Evolutionary conservation across 2,797 vertebrate species (phyloP), one percentile per base, ranked within the genome.

Genomic region (Oceanodroma leucorhoa): DNA sequence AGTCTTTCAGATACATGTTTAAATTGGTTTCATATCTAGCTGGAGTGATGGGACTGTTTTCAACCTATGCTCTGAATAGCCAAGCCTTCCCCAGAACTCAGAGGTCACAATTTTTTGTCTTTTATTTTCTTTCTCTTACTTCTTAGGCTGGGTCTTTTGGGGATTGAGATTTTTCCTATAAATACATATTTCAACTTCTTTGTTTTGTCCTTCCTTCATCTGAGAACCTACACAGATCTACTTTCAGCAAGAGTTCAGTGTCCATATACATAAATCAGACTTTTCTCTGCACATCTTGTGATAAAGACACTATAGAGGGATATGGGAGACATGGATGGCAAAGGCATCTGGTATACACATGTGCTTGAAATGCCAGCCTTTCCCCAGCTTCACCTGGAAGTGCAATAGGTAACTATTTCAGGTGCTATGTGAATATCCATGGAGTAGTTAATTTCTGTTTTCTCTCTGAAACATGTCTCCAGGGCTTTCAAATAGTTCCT

Each of bases 21-120:
- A 76, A 83, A 96, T 96, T 82, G 85, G 70, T 89, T 96, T 91
- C 62, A 22, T 92, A 72, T 91, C 51, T 62, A 58, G n/a, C 87
- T 66, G 58, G 70, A 89, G 70, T 86, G 65, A 87, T n/a, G 53
- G 34, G 3, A 11, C 54, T 77, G 61, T 89, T 64, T 19, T 43
- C n/a, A 84, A 23, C 61, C 58, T 72, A 21, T 41, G 40, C 54
- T 71, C 60, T 53, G 65, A 80, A 65, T 19, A 32, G 9, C 3
- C 18, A 72, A 67, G 14, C 8, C 12, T 70, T 80, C 22, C 29
- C 18, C 77, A 64, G 70, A 76, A 65, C n/a, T 50, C 45, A 24
- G 14, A 69, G 11, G 45, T 54, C 36, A 50, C 6, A 48, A 22
- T 22, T 86, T 87, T 87, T 72, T 32, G 51, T 80, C 58, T 20